Evolutionary conservation across 2,888 invertebrate species (phyloP), one percentile per base, ranked within the genome.

Genomic region (Chymomyza caudatula): DNA sequence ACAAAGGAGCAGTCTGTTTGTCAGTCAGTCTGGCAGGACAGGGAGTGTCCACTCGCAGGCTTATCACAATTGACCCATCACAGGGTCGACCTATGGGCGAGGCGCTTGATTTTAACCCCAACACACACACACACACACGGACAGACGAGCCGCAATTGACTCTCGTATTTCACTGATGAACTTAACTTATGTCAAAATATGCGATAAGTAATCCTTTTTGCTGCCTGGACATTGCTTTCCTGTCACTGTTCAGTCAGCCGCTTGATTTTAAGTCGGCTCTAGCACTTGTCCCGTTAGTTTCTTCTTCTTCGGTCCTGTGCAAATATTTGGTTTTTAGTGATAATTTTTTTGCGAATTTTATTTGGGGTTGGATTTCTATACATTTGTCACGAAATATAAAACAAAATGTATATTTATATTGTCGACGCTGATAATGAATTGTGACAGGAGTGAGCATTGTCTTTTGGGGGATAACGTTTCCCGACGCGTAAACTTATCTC

Each of bases 131-230:
- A 60, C 64, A 42, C 44, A 67, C 25, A 53, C 65, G 71, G 70
- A 78, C 29, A 37, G 29, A 37, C 29, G 11, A 37, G 29, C 11
- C 29, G 29, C 84, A 86, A 84, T 84, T 84, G 83, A 84, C 84
- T 86, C 80, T 66, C 84, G 82, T 84, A 84, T 87, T 87, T 84
- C 87, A 78, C 75, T 87, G 87, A 84, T 86, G 87, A 87, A 87
- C 84, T 84, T 84, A 84, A 86, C 84, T 84, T 84, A 84, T 84
- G 88, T 88, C 88, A 87, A 85, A 87, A 87, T 87, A 88, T 88
- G 86, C 87, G 87, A 88, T 88, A 88, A 87, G 88, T 87, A 87
- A 87, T 88, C 87, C 87, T 88, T 87, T 83, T 88, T 74, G 74
- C 76, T 74, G 84, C 78, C 82, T 11, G 51, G 51, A 20, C 51